Evolutionary conservation across 2,888 invertebrate genomes (phyloP).

Genomic region (Dione vanillae): DNA sequence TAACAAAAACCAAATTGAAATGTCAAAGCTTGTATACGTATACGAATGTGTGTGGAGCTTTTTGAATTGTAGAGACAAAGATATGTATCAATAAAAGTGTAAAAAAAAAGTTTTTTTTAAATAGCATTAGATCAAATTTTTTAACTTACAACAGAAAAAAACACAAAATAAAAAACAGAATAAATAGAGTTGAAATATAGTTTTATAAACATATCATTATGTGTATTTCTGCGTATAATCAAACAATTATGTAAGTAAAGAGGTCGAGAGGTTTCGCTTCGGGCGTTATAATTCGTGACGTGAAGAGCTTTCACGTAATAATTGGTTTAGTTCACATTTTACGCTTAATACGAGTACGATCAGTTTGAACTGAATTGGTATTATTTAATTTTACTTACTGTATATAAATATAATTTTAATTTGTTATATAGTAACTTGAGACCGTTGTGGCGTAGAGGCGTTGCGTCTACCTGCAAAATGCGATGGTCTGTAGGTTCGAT

Average conservation of each 20-base stretch:
- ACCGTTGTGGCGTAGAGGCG: too few species aligned
- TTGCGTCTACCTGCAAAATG: too few species aligned
- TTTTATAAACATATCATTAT: too few species aligned
- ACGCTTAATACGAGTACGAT: constrained; percentile 2
- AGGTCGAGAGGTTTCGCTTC: constrained; percentile 59
- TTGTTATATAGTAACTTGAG: neutral
- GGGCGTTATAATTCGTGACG: constrained; percentile 59
- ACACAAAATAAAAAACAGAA: too few species aligned
- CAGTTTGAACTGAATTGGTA: neutral
- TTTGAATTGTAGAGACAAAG: neutral
- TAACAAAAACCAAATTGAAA: constrained; percentile 1
- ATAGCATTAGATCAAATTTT: too few species aligned
- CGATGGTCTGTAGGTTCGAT: too few species aligned
- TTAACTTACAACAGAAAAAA: too few species aligned
- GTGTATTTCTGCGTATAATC: neutral
- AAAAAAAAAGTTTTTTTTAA: neutral
- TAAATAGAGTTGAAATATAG: too few species aligned
- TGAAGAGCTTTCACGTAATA: constrained; percentile 48
- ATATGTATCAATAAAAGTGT: neutral
- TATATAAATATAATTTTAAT: constrained; percentile 8
- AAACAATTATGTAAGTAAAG: constrained; percentile 53
- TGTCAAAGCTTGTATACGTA: neutral
- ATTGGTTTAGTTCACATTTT: constrained; percentile 21
- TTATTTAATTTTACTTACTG: constrained; percentile 14
- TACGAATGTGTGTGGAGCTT: neutral